A percentile compares a stretch with the other conserved stretches of the same genome.
Conservation (phyloP, 2,888 invertebrate species). For the Agrochola lota region DNA sequence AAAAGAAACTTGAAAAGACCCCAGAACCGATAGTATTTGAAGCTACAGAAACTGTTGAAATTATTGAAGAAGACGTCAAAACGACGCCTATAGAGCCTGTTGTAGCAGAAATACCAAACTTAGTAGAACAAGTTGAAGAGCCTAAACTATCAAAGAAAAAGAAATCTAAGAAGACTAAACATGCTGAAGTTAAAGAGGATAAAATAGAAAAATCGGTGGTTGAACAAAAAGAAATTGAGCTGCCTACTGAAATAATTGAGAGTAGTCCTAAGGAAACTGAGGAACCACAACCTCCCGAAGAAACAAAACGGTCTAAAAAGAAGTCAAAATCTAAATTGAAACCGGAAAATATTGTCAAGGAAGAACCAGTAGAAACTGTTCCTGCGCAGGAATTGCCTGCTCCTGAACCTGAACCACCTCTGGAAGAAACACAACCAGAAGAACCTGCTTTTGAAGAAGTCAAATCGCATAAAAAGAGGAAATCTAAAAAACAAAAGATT, state of each 20-base stretch:
- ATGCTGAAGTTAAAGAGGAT: constrained; percentile 41
- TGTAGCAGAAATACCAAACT: constrained; percentile 63
- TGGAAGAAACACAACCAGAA: constrained; percentile 23
- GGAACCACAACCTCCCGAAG: constrained; percentile 34
- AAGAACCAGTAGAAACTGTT: constrained; percentile 23
- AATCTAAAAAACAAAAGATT: constrained; percentile 77
- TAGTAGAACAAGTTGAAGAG: constrained; percentile 71
- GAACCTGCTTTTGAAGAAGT: constrained; percentile 66
- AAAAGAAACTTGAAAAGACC: constrained; percentile 72
- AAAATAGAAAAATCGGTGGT: constrained; percentile 6
- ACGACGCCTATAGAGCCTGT: constrained; percentile 62
- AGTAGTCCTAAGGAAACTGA: constrained; percentile 11
- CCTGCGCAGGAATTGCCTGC: constrained; percentile 32
- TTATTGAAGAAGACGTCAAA: constrained; percentile 61
- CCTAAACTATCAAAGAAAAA: constrained; percentile 65
- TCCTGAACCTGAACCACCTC: constrained; percentile 8
- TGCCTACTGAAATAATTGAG: constrained; percentile 16
- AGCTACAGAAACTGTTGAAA: constrained; percentile 62
- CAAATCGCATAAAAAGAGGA: constrained; percentile 79
- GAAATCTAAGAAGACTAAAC: constrained; percentile 61
- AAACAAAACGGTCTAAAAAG: constrained; percentile 65
- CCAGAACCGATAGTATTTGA: constrained; percentile 62
- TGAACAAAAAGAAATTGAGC: constrained; percentile 32
- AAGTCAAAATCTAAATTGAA: constrained; percentile 69
- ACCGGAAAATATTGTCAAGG: constrained; percentile 21